phyloP scores from a whole-genome alignment of 2,113 vertebrate species.

The Larimichthys polyactis region DNA sequence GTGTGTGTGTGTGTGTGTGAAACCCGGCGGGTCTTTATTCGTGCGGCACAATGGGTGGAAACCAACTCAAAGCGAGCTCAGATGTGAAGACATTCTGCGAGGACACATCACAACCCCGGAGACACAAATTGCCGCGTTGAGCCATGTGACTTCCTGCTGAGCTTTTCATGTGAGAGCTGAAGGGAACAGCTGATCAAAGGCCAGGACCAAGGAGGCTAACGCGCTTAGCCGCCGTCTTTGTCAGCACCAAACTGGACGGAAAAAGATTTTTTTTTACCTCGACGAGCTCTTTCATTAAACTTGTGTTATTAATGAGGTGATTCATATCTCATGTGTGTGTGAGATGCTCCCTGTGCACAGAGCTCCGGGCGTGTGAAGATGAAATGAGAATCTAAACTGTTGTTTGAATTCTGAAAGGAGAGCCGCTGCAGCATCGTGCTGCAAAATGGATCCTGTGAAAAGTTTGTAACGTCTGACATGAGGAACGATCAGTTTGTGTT shows the following conservation, averaged over 20 bases:
- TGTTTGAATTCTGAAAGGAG: slow-evolving; percentile 25
- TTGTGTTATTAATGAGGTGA: not conserved
- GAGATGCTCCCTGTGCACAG: not conserved
- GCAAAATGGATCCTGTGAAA: not conserved
- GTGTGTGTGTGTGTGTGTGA: no score
- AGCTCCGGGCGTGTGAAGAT: not conserved
- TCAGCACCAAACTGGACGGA: slow-evolving; percentile 8
- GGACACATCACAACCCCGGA: slow-evolving; percentile 61
- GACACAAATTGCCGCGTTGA: slow-evolving; percentile 70
- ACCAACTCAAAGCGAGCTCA: slow-evolving; percentile 67
- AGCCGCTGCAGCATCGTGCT: not conserved
- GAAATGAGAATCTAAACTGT: slow-evolving; percentile 22
- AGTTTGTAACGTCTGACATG: not conserved
- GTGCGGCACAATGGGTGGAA: slow-evolving; percentile 55
- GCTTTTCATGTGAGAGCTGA: slow-evolving; percentile 73
- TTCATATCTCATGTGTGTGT: not conserved
- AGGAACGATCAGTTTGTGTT: not conserved
- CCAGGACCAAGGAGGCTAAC: not conserved
- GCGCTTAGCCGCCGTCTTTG: slow-evolving; percentile 9
- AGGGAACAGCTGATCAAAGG: slow-evolving; percentile 65
- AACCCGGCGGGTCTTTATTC: slow-evolving; percentile 56
- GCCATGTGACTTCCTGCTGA: slow-evolving; percentile 63
- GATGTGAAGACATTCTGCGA: slow-evolving; percentile 59
- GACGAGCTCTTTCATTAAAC: not conserved
- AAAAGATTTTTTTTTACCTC: not conserved